Evolutionary conservation across 2,113 vertebrate genomes (phyloP), one percentile per base, ranked within the genome.

Genomic region (Varanus komodoensis): DNA sequence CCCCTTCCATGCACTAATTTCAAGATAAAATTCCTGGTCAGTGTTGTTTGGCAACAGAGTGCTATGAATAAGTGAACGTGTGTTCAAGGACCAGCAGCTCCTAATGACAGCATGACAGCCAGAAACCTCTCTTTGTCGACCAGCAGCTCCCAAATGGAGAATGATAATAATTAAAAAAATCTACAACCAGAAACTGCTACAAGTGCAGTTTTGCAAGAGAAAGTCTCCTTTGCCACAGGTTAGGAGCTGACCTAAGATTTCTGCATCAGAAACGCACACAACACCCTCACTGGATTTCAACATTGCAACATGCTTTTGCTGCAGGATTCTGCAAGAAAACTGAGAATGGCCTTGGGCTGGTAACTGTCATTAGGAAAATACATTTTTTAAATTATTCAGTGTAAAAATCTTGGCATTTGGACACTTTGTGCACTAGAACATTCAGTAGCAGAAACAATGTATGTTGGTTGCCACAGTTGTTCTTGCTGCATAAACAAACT

Each of bases 81-180:
- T 68, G 29, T 52, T 84, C 61, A 89, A 84, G 57, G n/a, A 73
- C 84, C 29, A 68, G 74, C 11, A 84, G 34, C 29, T 77, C 57
- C n/a, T 94, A 94, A 93, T 85, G 61, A 38, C 77, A 0, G 0
- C 93, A 91, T 92, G 87, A 91, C 89, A 95, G 95, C 91, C 90
- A 95, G 38, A 89, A 92, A 91, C 93, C 83, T 84, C 92, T 73
- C 77, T 86, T 12, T 82, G 19, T 94, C 94, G 91, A 89, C 87
- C 92, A 89, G 61, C 88, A 95, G 94, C 90, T 95, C 92, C 92
- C 88, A 93, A 95, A 92, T 78, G 89, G 79, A 91, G 86, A 94
- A 93, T 94, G 86, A 93, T 71, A 93, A 15, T 12, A 21, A 3
- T 3, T 2, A 64, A 54, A 54, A 12, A 7, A 54, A 90, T 87